Base-by-base conservation (phyloP, 2,797 vertebrate genomes). In the Argyrosomus regius region DNA sequence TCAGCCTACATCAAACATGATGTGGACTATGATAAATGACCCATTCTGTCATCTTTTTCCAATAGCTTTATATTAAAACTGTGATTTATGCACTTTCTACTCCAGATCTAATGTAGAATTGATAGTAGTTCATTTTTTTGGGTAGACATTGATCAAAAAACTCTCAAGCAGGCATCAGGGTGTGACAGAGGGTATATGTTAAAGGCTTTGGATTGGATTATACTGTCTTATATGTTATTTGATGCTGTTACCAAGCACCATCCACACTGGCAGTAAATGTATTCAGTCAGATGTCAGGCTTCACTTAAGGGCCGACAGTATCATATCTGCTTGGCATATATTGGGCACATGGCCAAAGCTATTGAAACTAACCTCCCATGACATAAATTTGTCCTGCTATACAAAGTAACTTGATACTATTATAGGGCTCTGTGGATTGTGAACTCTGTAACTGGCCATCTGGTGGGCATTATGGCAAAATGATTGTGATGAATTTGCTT, bases 401-500 rank as follows among this genome's bases (percentile, higher is more conserved):
- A 76, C 59, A 74, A 57, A 75, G 84, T 62, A 88, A 90, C 52
- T 4, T 72, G 73, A 88, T 71, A 82, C 67, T 69, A 69, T 72
- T 78, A 77, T 46, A 78, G 56, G 46, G 68, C 68, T 75, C 66
- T 59, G 69, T 76, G 82, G 66, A 78, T 78, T 50, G 39, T 69
- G 76, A 80, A 79, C 54, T 81, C 45, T 7, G 68, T 83, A 75
- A 68, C 63, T 67, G 70, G 43, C 72, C 87, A 87, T 89, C 80
- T 92, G 82, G 75, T 70, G 43, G 57, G 59, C 65, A 82, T 87
- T 81, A 86, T 22, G 28, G 45, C 56, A 77, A 83, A 83, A 78
- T 78, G 24, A 88, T 78, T 63, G 52, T 69, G 75, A 88, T 83
- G 53, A 77, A 89, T 88, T 80, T 58, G 53, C 66, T 85, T 88